A percentile compares a stretch with the other conserved stretches of the same genome.
Conservation (phyloP, 1,140 invertebrate species). For the Micrasema minimum region DNA sequence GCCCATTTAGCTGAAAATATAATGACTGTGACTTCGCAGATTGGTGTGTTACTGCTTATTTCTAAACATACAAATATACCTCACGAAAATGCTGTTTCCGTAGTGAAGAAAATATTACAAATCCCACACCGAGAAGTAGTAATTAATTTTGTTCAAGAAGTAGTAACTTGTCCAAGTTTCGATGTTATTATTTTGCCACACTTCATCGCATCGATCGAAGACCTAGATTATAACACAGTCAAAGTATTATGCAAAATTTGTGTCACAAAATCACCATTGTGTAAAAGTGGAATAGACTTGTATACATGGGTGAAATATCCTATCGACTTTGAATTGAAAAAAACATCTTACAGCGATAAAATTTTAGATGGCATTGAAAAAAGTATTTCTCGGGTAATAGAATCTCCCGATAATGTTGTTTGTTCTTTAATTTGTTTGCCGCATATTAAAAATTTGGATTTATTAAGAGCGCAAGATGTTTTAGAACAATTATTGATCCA, state of each 20-base stretch:
- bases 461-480: constrained; percentile 56
- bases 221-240: constrained; percentile 68
- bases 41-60: constrained; percentile 70
- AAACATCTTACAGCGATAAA: constrained; percentile 58
- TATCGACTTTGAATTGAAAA: constrained; percentile 69
- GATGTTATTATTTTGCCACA: constrained; percentile 78
- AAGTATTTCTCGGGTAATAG: constrained; percentile 58
- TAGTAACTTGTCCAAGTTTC: constrained; percentile 75
- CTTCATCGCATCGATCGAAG: constrained; percentile 72
- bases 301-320: constrained; percentile 74
- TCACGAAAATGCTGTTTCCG: constrained; percentile 75
- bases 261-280: constrained; percentile 72
- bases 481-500: constrained; percentile 57
- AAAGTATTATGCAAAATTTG: constrained; percentile 76
- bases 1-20: constrained; percentile 65
- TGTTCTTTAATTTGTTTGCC: constrained; percentile 71
- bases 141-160: constrained; percentile 72
- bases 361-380: constrained; percentile 57
- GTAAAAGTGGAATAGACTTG: constrained; percentile 69
- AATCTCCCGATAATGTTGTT: constrained; percentile 64
- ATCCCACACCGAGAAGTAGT: constrained; percentile 68
- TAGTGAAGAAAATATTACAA: constrained; percentile 72
- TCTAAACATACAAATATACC: constrained; percentile 71
- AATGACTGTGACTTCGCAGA: constrained; percentile 67
- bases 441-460: constrained; percentile 67